Base-by-base conservation (phyloP, 2,113 vertebrate genomes). In the Thamnaconus septentrionalis region DNA sequence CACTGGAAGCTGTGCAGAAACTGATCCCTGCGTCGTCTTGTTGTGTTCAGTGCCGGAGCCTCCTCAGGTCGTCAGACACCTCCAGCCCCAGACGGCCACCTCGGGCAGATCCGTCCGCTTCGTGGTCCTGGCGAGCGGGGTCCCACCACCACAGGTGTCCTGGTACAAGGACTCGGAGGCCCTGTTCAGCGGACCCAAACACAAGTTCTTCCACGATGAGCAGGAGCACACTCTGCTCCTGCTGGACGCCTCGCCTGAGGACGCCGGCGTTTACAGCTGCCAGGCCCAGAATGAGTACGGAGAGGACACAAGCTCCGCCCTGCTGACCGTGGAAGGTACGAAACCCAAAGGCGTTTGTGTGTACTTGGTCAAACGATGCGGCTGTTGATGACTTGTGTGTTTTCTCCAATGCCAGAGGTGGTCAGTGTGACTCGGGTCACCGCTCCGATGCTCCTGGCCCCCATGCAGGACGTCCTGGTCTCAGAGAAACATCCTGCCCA, bases 91-190 rank as follows among this genome's bases (percentile, higher is more conserved):
- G 31, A 91, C 92, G 0, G 94, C 92, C 42, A 91, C 90, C 45
- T 93, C 93, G 1, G 95, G 96, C 6, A 91, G 95, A 62, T 93
- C 93, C 0, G 94, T 92, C 0, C 94, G 95, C 40, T 95, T 98
- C 85, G 93, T 93, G 4, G 88, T 94, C 0, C 80, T 92, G 72
- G 90, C 94, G 69, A 90, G 90, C 5, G 96, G 96, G 64, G 85
- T 92, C 71, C 96, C 96, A 0, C 90, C 88, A 80, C 95, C 95
- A 45, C 94, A 94, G 78, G 91, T 97, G 77, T 90, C 80, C 62
- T 98, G 96, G 96, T 96, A 92, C 87, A 96, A 95, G 72, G 93
- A 97, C 56, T 94, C 93, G 18, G 93, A 94, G 88, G 82, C 89
- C 50, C 93, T 98, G 67, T 91, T 91, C 54, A 68, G 90, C 41